phyloP scores from a whole-genome alignment of 2,888 invertebrate species.

The Schrankia costaestrigalis region DNA sequence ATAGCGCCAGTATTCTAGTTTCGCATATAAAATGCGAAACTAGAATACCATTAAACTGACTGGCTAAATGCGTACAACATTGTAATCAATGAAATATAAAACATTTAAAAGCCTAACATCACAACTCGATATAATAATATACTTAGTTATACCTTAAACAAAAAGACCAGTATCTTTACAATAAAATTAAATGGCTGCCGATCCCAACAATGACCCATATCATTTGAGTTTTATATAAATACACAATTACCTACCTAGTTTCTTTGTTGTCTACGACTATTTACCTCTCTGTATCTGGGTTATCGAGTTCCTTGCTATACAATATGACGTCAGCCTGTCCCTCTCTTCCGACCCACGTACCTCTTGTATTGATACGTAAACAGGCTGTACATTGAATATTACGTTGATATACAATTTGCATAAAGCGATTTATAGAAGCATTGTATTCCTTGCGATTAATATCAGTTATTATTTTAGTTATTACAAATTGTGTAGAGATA shows the following conservation, averaged over 20 bases:
- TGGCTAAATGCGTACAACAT: no score
- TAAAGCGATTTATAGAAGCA: conserved; percentile 36
- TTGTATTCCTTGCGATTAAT: conserved; percentile 29
- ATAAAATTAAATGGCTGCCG: conserved; percentile 26
- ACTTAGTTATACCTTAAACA: no score
- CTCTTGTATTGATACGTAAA: conserved; percentile 39
- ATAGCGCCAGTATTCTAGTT: no score
- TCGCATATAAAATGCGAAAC: no score
- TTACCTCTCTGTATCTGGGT: conserved; percentile 53
- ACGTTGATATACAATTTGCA: conserved; percentile 42
- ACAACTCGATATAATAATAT: neutral
- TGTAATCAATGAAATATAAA: no score
- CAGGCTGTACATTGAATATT: conserved; percentile 44
- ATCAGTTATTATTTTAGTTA: conserved; percentile 21
- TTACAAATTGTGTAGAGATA: conserved; percentile 20
- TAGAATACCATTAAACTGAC: no score
- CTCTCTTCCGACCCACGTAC: conserved; percentile 42
- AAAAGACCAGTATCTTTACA: conserved; percentile 25
- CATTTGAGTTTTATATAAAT: conserved; percentile 33
- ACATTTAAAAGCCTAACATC: no score
- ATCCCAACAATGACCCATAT: conserved; percentile 30
- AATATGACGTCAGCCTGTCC: conserved; percentile 48
- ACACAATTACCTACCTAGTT: conserved; percentile 29
- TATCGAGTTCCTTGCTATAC: conserved; percentile 48
- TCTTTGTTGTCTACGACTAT: conserved; percentile 41